These are phyloP conservation scores for Diachasmimorpha longicaudata DNA, from an alignment of 1,140 invertebrate genomes.

Conservation along the genomic window DNA sequence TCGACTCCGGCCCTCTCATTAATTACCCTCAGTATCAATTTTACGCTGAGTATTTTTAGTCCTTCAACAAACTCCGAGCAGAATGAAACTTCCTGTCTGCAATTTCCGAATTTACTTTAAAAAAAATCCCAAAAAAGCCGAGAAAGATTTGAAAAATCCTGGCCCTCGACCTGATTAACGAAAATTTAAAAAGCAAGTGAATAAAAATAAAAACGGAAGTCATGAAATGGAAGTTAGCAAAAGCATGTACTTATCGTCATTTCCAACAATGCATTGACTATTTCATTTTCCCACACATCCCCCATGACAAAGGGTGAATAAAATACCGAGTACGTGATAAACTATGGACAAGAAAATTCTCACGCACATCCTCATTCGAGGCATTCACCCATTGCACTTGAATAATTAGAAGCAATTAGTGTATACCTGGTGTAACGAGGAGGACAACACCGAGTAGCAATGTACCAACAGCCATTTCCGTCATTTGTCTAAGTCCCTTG, in stretches of 20 bases:
- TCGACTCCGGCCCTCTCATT: background rate
- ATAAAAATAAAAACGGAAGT: background rate
- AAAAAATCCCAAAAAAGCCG: no score
- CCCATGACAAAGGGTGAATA: background rate
- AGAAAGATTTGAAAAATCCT: no score
- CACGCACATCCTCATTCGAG: background rate
- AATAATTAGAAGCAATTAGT: slow-evolving; percentile 15
- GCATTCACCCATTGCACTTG: background rate
- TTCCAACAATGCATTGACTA: background rate
- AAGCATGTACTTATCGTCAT: background rate
- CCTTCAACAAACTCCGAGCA: background rate
- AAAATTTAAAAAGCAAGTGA: background rate
- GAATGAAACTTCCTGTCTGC: no score
- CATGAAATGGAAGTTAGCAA: background rate
- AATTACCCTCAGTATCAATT: background rate
- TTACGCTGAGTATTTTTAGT: background rate
- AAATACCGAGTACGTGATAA: background rate
- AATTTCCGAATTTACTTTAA: no score
- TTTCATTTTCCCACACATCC: slow-evolving; percentile 3
- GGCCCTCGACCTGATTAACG: no score
- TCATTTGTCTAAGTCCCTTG: slow-evolving; percentile 50
- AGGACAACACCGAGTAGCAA: slow-evolving; percentile 56
- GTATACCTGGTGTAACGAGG: slow-evolving; percentile 56
- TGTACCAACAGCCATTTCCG: slow-evolving; percentile 54
- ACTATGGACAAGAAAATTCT: background rate